These are phyloP conservation scores for Eidolon helvum DNA, from an alignment of 2,113 vertebrate species.

Conservation along the genomic window DNA sequence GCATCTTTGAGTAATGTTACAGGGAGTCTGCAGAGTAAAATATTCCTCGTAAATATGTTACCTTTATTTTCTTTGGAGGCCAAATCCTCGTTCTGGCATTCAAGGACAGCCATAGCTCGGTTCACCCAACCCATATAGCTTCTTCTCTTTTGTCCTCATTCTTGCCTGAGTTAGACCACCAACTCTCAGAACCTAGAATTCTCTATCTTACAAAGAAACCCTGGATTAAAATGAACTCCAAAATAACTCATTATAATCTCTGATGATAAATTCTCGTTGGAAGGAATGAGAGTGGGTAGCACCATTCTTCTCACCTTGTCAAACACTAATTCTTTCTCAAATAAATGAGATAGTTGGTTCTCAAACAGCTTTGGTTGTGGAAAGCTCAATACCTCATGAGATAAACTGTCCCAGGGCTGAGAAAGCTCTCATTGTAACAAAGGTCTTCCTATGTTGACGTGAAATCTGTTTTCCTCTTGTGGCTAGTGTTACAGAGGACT, in stretches of 20 bases:
- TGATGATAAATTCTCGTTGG: not conserved
- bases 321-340: not conserved
- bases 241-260: not conserved
- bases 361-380: not conserved
- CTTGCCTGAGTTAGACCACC: not conserved
- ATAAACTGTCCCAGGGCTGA: not conserved
- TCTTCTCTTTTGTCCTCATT: not conserved
- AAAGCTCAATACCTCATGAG: not conserved
- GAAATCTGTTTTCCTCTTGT: not conserved
- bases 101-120: not conserved
- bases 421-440: not conserved
- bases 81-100: not conserved
- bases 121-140: not conserved
- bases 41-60: not conserved
- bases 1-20: not conserved
- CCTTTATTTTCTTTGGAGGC: not conserved
- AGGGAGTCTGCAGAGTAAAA: not conserved
- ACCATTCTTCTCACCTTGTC: not conserved
- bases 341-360: not conserved
- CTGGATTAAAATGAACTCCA: not conserved
- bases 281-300: not conserved
- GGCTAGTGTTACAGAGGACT: not conserved
- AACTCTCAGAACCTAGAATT: not conserved
- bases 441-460: not conserved
- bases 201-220: not conserved